Base-by-base conservation (phyloP, 2,113 vertebrate genomes). In the Sorex fumeus region DNA sequence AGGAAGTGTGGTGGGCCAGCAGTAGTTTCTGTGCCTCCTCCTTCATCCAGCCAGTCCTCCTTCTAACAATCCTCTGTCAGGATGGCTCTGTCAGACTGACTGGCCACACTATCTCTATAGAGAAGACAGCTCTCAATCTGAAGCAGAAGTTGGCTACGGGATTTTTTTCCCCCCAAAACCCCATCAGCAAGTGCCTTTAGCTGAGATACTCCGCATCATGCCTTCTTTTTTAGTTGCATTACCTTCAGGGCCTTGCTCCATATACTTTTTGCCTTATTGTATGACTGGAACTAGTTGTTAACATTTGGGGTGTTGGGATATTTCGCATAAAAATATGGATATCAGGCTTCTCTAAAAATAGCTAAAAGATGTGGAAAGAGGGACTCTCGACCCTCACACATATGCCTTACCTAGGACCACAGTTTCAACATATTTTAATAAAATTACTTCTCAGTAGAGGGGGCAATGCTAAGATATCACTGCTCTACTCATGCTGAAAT, bases 271-370 rank as follows among this genome's bases (percentile, higher is more conserved):
- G 10, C 62, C 30, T 67, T 6, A 53, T 36, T 27, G 40, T 27
- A 43, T 64, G 6, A 75, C 74, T 90, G 90, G 70, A 93, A 70
- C 19, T 64, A 43, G 40, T 75, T 75, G 64, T 28, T 93, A 79
- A 93, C 19, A 53, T 11, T 81, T 75, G 60, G 57, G 74, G 76
- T 53, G 23, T 11, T 66, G 69, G 25, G 86, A 25, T 69, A 79
- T 43, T 80, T 88, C 60, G 92, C 36, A 76, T 71, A 69, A 86
- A 93, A 83, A 86, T 83, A 32, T 75, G 60, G 34, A 75, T 28
- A 86, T 64, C 3, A 62, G 28, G 27, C 70, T 88, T 79, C 70
- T 88, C 76, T 40, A 6, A 36, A 81, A 85, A 76, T 71, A 60
- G 19, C 6, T 34, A 4, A 43, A 84, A 53, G 60, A 21, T 19